A percentile compares a stretch with the other conserved stretches of the same genome.
These are phyloP conservation scores for Mandrillus leucophaeus DNA, from an alignment of 2,113 vertebrate species.

Conservation along the genomic window DNA sequence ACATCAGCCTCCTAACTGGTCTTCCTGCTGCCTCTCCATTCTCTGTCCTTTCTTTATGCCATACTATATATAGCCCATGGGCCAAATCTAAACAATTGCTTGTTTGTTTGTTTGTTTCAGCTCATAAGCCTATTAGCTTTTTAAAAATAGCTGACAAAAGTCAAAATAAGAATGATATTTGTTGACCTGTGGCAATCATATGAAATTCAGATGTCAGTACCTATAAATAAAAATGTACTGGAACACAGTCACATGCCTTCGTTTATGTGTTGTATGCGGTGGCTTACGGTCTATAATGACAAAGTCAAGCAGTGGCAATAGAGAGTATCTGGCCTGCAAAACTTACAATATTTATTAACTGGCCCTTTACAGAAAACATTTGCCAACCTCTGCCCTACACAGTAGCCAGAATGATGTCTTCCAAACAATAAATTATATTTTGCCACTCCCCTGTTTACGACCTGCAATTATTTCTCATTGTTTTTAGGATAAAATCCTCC, in stretches of 20 bases:
- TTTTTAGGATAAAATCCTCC: constrained; percentile 1
- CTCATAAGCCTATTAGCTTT: not conserved
- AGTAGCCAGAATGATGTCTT: not conserved
- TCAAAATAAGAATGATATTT: not conserved
- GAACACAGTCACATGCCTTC: not conserved
- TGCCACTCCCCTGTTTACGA: not conserved
- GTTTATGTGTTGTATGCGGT: not conserved
- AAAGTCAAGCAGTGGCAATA: not conserved
- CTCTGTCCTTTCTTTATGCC: not conserved
- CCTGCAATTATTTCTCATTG: constrained; percentile 2
- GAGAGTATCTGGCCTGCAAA: not conserved
- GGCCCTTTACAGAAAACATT: not conserved
- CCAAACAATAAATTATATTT: constrained; percentile 25
- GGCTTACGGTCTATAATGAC: not conserved
- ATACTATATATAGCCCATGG: rapidly evolving
- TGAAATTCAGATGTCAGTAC: not conserved
- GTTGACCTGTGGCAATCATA: not conserved
- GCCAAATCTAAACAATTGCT: not conserved
- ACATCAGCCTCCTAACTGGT: not conserved
- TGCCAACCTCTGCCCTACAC: not conserved
- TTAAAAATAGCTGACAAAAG: not conserved
- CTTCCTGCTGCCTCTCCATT: not conserved
- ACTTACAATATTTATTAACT: not conserved
- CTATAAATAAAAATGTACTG: not conserved
- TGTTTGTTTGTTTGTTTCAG: not conserved